Conservation (phyloP, 92 coral and sea anemone genomes). For the Meandrina meandrites region DNA sequence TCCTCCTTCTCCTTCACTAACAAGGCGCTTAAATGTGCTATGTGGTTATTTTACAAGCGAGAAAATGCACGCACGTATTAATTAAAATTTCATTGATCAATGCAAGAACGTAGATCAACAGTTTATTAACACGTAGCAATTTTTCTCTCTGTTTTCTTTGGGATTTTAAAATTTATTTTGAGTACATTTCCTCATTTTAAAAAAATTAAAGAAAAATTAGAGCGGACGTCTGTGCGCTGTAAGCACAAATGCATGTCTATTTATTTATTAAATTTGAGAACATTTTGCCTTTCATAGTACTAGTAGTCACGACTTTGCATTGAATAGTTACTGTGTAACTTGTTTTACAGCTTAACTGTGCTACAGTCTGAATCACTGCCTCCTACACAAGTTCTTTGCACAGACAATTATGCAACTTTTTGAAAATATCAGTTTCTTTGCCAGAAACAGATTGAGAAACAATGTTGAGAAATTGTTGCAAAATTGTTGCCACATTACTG, state of each 20-base stretch:
- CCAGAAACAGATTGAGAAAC: no score
- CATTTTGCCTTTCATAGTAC: neutral
- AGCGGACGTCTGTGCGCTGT: neutral
- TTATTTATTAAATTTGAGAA: no score
- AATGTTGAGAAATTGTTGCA: no score
- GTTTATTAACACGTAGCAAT: neutral
- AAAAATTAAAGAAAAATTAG: neutral
- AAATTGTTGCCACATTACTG: no score
- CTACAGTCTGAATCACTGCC: no score
- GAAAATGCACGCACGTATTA: neutral
- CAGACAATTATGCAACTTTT: no score
- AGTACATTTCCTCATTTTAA: neutral
- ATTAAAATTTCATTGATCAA: conserved; percentile 24
- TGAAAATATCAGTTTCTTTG: no score
- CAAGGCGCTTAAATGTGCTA: no score
- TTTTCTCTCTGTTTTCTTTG: neutral
- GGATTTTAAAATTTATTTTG: neutral
- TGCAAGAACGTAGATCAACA: neutral
- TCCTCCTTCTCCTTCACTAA: neutral
- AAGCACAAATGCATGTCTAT: neutral
- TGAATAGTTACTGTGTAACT: no score
- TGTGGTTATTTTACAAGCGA: no score
- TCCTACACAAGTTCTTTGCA: no score
- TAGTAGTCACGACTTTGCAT: neutral
- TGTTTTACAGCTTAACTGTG: no score